These are phyloP conservation scores for Lacerta viridis DNA, from an alignment of 2,797 vertebrate genomes.

Conservation along the genomic window DNA sequence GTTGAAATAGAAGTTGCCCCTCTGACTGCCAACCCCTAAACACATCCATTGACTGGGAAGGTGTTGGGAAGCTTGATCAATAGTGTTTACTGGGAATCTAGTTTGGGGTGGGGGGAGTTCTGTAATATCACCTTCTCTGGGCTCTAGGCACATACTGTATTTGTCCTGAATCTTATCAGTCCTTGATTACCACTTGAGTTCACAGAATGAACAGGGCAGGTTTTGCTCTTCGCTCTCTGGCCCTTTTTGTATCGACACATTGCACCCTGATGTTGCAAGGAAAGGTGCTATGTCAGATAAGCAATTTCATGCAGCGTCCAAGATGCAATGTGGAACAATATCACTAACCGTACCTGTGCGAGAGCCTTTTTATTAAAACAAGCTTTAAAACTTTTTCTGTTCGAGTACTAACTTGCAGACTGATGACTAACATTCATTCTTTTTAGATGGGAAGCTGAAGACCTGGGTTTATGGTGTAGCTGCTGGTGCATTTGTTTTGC, in stretches of 20 bases:
- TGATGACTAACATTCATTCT: conserved; percentile 83
- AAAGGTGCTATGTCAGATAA: neutral
- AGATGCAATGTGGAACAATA: neutral
- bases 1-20: neutral
- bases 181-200: conserved; percentile 12
- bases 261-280: neutral
- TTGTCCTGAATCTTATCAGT: conserved; percentile 1
- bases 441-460: conserved; percentile 98
- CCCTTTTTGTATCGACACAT: neutral
- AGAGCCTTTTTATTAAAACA: conserved; percentile 38
- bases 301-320: neutral
- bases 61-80: neutral
- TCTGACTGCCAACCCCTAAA: neutral
- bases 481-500: conserved; percentile 95
- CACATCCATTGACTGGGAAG: neutral
- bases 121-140: neutral
- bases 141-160: neutral
- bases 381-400: neutral
- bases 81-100: neutral
- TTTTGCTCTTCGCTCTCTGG: conserved; percentile 32
- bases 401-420: conserved; percentile 69
- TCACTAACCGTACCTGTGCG: neutral
- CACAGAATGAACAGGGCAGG: neutral
- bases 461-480: conserved; percentile 99
- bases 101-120: neutral